A percentile compares a stretch with the other conserved stretches of the same genome.
phyloP scores from a whole-genome alignment of 2,888 invertebrate genomes.

The Leuctra nigra region DNA sequence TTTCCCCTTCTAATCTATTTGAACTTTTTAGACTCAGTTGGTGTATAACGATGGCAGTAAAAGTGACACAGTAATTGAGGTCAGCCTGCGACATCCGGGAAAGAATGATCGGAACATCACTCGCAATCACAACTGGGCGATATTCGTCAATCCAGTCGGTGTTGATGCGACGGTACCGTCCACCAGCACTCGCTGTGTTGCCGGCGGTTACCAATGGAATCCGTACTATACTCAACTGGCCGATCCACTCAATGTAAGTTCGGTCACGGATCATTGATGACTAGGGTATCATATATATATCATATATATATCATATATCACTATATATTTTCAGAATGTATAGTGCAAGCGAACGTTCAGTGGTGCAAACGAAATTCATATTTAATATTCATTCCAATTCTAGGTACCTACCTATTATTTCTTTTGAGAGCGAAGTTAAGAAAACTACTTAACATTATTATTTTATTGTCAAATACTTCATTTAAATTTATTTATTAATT shows the following conservation, averaged over 20 bases:
- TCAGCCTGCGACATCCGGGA: slow-evolving; percentile 82
- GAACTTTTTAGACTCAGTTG: slow-evolving; percentile 70
- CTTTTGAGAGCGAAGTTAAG: too few relatives aligned
- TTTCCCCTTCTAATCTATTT: too few relatives aligned
- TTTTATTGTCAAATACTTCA: too few relatives aligned
- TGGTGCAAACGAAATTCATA: too few relatives aligned
- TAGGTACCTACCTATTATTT: too few relatives aligned
- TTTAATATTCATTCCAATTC: too few relatives aligned
- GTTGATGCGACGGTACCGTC: slow-evolving; percentile 83
- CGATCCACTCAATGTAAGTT: slow-evolving; percentile 77
- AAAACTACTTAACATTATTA: too few relatives aligned
- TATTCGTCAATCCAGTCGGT: slow-evolving; percentile 86
- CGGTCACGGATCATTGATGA: not conserved
- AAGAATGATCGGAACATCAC: slow-evolving; percentile 76
- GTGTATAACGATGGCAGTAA: slow-evolving; percentile 78
- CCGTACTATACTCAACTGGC: slow-evolving; percentile 85
- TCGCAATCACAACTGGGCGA: slow-evolving; percentile 78
- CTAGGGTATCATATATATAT: too few relatives aligned
- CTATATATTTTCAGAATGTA: too few relatives aligned
- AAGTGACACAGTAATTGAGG: slow-evolving; percentile 86
- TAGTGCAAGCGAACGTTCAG: too few relatives aligned
- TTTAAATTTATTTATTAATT: too few relatives aligned
- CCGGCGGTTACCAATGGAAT: slow-evolving; percentile 89
- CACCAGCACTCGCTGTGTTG: slow-evolving; percentile 75
- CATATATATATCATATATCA: too few relatives aligned